Percentiles rank a stretch among this genome's conserved stretches.
Evolutionary conservation across 2,888 invertebrate species (phyloP).

Genomic region (Patella depressa): DNA sequence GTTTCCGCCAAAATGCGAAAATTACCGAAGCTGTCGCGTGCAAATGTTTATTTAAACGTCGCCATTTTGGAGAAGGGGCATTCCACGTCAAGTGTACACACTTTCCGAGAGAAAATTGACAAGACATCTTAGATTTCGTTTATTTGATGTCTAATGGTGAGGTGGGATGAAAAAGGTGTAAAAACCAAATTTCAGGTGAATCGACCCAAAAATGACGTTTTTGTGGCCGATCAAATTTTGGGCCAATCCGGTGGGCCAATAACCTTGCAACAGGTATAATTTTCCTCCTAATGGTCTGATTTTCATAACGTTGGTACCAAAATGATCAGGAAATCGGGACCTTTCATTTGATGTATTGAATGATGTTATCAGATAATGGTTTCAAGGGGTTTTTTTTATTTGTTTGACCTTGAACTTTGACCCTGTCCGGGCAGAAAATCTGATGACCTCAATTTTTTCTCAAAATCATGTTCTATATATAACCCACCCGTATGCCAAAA

Average conservation of each 20-base stretch:
- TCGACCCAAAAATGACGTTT: not conserved
- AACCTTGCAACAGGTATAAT: not conserved
- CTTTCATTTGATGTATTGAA: too few species aligned
- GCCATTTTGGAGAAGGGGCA: not conserved
- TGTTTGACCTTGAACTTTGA: too few species aligned
- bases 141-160: not conserved
- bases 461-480: too few species aligned
- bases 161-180: not conserved
- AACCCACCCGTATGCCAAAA: too few species aligned
- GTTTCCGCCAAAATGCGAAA: too few species aligned
- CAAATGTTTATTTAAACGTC: too few species aligned
- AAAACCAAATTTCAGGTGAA: not conserved
- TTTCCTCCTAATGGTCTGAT: not conserved
- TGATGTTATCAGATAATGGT: too few species aligned
- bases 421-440: too few species aligned
- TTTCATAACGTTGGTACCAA: not conserved
- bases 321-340: too few species aligned
- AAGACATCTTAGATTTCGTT: not conserved
- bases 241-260: not conserved
- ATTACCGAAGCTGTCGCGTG: too few species aligned
- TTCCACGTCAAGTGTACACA: conserved; percentile 2
- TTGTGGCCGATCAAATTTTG: not conserved
- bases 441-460: too few species aligned
- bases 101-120: not conserved
- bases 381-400: too few species aligned